A percentile compares a stretch with the other conserved stretches of the same genome.
phyloP scores from a whole-genome alignment of 2,797 vertebrate species.

The Tokudaia tokunoshimensis region DNA sequence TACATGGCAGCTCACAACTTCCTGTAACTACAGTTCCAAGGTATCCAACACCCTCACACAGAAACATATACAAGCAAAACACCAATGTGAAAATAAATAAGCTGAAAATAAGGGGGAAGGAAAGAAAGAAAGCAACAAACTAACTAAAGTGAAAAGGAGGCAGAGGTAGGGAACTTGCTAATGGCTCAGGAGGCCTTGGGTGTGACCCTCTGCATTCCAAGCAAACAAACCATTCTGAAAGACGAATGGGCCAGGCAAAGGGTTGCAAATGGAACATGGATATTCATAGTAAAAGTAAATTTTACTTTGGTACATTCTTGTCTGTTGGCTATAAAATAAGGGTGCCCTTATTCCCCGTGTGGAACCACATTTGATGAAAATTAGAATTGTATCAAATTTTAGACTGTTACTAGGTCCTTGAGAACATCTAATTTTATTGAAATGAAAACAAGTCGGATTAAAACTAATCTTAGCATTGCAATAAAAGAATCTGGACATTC shows the following conservation, averaged over 20 bases:
- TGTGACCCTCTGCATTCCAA: not conserved
- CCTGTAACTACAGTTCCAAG: not conserved
- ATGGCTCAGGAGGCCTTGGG: not conserved
- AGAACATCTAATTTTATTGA: conserved; percentile 12
- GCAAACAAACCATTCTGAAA: not conserved
- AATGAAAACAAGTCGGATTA: not conserved
- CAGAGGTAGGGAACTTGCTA: not conserved
- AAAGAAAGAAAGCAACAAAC: not conserved
- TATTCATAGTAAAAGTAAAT: not conserved
- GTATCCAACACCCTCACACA: not conserved
- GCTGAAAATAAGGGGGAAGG: no score
- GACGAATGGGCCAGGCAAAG: not conserved
- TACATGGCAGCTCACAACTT: not conserved
- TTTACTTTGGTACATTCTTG: not conserved
- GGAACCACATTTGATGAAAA: not conserved
- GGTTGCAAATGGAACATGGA: not conserved
- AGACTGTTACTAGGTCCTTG: not conserved
- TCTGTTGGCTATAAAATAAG: not conserved
- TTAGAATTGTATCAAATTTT: not conserved
- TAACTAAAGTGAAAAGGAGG: not conserved
- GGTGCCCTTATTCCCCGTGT: not conserved
- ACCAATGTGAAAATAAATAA: not conserved
- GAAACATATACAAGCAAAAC: not conserved
- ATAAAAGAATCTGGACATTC: not conserved
- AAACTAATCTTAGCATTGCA: not conserved